Percentiles rank a stretch among this genome's conserved stretches.
Evolutionary conservation across 2,888 invertebrate genomes (phyloP).

Genomic region (Temnothorax ravouxi): DNA sequence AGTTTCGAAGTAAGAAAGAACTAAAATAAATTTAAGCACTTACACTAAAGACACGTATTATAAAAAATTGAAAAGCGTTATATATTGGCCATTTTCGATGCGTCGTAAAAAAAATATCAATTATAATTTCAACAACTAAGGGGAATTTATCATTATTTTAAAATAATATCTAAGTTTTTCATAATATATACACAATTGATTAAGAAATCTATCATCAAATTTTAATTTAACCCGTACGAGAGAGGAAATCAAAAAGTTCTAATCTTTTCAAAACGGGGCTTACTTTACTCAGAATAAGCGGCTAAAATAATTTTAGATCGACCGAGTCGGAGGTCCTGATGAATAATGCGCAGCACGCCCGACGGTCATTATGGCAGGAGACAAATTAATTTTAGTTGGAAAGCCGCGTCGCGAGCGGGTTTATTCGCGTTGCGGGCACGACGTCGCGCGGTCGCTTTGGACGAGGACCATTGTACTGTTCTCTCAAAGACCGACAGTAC

Average conservation of each 20-base stretch:
- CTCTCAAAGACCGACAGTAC: constrained; percentile 48
- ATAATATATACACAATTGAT: not conserved
- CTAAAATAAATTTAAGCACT: constrained; percentile 20
- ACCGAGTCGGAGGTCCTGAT: not conserved
- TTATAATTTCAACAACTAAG: not conserved
- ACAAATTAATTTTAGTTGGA: constrained; percentile 32
- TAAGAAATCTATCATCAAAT: not conserved
- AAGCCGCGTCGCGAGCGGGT: constrained; percentile 10
- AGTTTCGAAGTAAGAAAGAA: constrained; percentile 33
- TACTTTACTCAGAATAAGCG: not conserved
- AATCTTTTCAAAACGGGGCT: not conserved
- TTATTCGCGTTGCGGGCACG: constrained; percentile 19
- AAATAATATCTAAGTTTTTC: not conserved
- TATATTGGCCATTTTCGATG: not conserved
- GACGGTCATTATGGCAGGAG: constrained; percentile 24
- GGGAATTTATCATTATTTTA: not conserved
- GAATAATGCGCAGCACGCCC: constrained; percentile 41
- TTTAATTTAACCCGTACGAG: not conserved
- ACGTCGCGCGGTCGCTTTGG: constrained; percentile 22
- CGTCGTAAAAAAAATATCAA: not conserved
- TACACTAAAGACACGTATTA: not conserved
- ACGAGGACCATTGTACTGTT: constrained; percentile 42
- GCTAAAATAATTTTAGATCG: constrained; percentile 38
- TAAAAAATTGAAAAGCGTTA: constrained; percentile 8
- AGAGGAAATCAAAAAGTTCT: not conserved